Base-by-base conservation (phyloP, 2,113 vertebrate genomes). In the Nibea coibor region DNA sequence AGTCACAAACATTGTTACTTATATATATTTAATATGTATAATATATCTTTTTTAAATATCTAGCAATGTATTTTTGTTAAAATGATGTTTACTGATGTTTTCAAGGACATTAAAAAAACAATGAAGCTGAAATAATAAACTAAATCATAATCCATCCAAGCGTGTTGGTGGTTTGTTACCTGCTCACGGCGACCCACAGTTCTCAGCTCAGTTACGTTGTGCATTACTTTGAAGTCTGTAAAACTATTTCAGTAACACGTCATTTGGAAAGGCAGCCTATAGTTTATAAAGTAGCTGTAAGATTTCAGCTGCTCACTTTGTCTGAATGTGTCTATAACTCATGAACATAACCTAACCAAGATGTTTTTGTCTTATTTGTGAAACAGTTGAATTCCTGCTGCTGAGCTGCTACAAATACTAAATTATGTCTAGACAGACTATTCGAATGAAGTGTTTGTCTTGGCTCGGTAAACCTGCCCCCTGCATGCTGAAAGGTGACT, bases 11-110 rank as follows among this genome's bases (percentile, higher is more conserved):
- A 2, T 45, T 45, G 12, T 11, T 24, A 56, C 4, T 11, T 45
- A 45, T 14, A 45, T 20, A 17, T 75, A 58, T 74, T 53, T 61
- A 72, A 68, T 68, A 67, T 74, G 54, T 53, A 9, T 58, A 57
- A 50, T 28, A 70, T 48, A 47, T 10, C 17, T 72, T 17, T 31
- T 20, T 63, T 63, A 2, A 10, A 56, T 62, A 51, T 17, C 57
- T 31, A 50, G 1, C 14, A 45, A 45, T 28, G 35, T 39, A 39
- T 20, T 15, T 59, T 45, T 61, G 2, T 73, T 65, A 10, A 39
- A 9, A 39, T 39, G 1, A 39, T 26, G 28, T 10, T 8, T 74
- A 45, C 22, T 64, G 28, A 43, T 51, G 4, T 15, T 39, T 19
- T 61, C 26, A 62, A 31, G 39, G 12, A 4, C 43, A 51, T 17